Evolutionary conservation across 2,888 invertebrate species (phyloP), one percentile per base, ranked within the genome.

Genomic region (Helicoverpa assulta): DNA sequence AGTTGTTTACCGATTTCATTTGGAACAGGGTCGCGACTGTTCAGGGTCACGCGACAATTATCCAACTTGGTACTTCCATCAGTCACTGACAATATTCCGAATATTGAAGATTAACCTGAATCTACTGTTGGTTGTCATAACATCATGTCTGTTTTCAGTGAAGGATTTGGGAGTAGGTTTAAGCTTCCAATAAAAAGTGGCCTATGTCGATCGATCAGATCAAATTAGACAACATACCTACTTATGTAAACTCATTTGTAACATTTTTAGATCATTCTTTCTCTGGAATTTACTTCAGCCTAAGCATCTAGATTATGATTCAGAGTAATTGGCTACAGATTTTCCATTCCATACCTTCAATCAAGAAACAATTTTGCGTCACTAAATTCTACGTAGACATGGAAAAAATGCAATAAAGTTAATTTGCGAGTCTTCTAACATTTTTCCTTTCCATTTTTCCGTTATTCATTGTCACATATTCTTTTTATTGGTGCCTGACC

Each of bases 11-110:
- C 68, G 70, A 63, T 73, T 76, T 70, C 65, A 72, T 75, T 84
- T 73, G 76, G 71, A 70, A 79, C 75, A 79, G 61, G 54, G 55
- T 60, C 60, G 65, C 71, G 78, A 77, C 68, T 62, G 77, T 76
- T 73, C 66, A 78, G 70, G 67, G 82, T 85, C 86, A 86, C 84
- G 86, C 86, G 64, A 86, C 71, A 76, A 81, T 82, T 73, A 81
- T 71, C 55, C 43, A 26, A 12, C 40, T 16, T 61, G 56, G 63
- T 78, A 29, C 66, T 70, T 56, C 67, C 58, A 54, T 55, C 67
- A 65, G 51, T 47, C 59, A 75, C 43, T 54, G 57, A 56, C 40
- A 71, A 61, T 2, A 55, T 47, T 78, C 54, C 6, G 1, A 60
- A 53, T 73, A 68, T 54, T 57, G 54, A 58, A 10, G 52, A 56